phyloP scores from a whole-genome alignment of 2,797 vertebrate genomes.

The Syngnathus rostellatus region DNA sequence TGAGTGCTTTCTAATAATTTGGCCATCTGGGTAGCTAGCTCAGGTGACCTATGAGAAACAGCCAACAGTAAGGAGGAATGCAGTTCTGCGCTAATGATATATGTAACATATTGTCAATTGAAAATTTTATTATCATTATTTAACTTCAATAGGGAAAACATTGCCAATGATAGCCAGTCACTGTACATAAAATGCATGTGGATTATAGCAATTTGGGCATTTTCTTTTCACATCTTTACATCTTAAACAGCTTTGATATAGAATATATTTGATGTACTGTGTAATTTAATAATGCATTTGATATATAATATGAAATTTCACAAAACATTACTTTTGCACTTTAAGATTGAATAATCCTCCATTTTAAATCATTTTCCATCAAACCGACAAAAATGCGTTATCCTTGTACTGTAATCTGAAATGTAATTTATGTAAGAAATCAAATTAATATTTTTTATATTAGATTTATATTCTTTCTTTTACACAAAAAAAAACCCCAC shows the following conservation, averaged over 20 bases:
- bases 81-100: neutral
- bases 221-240: neutral
- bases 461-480: constrained; percentile 1
- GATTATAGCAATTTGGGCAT: neutral
- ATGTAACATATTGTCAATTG: neutral
- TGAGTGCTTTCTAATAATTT: neutral
- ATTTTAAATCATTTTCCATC: neutral
- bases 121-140: neutral
- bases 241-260: neutral
- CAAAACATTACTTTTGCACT: neutral
- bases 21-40: neutral
- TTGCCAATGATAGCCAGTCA: neutral
- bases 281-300: too few species aligned
- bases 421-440: neutral
- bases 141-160: neutral
- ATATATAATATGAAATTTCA: neutral
- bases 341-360: neutral
- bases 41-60: neutral
- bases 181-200: neutral
- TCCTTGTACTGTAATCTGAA: constrained; percentile 18
- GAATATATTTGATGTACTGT: neutral
- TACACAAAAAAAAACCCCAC: neutral
- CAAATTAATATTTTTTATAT: neutral
- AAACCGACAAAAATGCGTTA: neutral
- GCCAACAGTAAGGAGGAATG: neutral